A percentile compares a stretch with the other conserved stretches of the same genome.
These are phyloP conservation scores for Argyrosomus japonicus DNA, from an alignment of 2,113 vertebrate species.

Conservation along the genomic window DNA sequence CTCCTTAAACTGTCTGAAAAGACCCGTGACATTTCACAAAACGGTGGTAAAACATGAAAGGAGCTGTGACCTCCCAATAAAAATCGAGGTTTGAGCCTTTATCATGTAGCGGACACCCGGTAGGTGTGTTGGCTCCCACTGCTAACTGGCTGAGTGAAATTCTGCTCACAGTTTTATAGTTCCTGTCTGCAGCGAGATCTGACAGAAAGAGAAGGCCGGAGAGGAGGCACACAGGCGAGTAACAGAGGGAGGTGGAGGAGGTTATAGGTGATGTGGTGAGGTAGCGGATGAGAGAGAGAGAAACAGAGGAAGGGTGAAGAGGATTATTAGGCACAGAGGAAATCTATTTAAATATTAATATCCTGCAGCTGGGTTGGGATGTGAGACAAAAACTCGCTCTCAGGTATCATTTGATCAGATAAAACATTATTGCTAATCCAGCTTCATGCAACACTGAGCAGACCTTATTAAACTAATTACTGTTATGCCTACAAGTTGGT, in stretches of 20 bases:
- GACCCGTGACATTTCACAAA: not conserved
- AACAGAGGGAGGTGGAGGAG: not conserved
- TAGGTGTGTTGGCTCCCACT: constrained; percentile 27
- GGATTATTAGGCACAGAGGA: not conserved
- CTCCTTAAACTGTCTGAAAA: constrained; percentile 2
- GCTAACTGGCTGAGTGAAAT: constrained; percentile 36
- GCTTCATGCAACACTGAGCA: not conserved
- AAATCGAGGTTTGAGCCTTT: constrained; percentile 8
- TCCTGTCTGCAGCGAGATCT: constrained; percentile 54
- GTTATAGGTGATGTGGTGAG: not conserved
- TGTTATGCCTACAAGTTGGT: not conserved
- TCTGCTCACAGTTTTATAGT: constrained; percentile 57
- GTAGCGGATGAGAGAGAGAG: not conserved
- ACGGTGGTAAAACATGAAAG: constrained; percentile 49
- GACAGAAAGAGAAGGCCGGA: constrained; percentile 3
- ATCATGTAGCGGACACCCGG: constrained; percentile 17
- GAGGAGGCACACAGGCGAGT: not conserved
- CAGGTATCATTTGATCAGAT: not conserved
- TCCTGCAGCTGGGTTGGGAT: not conserved
- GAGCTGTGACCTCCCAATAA: constrained; percentile 44
- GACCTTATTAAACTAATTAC: too few species aligned
- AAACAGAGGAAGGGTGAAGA: not conserved
- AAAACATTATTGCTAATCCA: not conserved
- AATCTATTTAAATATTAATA: constrained; percentile 12
- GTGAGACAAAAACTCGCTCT: not conserved